Base-by-base conservation (phyloP, 2,113 vertebrate species). In the Emydura subglobosa region DNA sequence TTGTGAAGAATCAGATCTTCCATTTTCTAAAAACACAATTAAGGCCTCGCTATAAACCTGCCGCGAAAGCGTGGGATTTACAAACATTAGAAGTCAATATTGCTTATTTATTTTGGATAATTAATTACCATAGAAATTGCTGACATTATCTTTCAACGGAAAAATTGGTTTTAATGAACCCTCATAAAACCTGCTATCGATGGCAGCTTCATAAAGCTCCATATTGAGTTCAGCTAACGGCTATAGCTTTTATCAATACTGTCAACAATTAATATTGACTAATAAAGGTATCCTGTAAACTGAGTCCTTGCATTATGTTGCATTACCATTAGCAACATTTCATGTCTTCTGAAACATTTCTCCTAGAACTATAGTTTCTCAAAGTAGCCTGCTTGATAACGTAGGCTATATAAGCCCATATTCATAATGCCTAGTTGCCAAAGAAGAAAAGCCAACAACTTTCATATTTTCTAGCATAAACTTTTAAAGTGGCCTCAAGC, bases 61-160 rank as follows among this genome's bases (percentile, higher is more conserved):
- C 47, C 92, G 87, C 0, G 1, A 93, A 87, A 85, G 27, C 54
- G 95, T 87, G 74, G 57, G 74, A 91, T 95, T 91, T 95, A 90
- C 17, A 94, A 94, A 80, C 51, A 57, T 79, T 89, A 94, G 83
- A 97, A 92, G 93, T 94, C 98, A 97, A 98, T 98, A 97, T 94
- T 92, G 93, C 93, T 95, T 98, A 98, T 97, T 98, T 98, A 97
- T 97, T 98, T 96, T 98, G 91, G 94, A 97, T 98, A 98, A 97
- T 97, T 98, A 97, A 98, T 95, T 94, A 97, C 96, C 83, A 94
- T 96, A 96, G 98, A 98, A 98, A 95, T 87, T 86, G 95, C 98
- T 98, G 98, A 98, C 27, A 57, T 96, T 96, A 97, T 98, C 96
- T 94, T 97, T 97, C 91, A 80, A 94, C 95, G 96, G 94, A 97